Base-by-base conservation (phyloP, 2,113 vertebrate genomes). In the Xenus cinereus region DNA sequence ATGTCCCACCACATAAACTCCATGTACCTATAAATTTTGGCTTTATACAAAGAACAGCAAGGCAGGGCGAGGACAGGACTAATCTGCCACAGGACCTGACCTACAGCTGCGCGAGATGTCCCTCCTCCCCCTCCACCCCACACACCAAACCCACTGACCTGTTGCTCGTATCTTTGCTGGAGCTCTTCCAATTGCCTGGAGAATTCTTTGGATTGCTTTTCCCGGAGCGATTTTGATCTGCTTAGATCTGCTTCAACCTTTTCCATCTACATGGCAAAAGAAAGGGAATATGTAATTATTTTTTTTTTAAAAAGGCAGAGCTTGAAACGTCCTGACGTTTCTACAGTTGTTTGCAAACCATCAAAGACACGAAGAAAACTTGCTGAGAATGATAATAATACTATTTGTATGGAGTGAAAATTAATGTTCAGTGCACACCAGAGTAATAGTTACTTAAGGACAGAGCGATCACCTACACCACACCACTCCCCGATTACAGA, bases 201-300 rank as follows among this genome's bases (percentile, higher is more conserved):
- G 96, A 98, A 99, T 91, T 99, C 99, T 91, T 98, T 98, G 45
- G 98, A 98, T 89, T 99, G 99, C 68, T 98, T 99, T 96, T 99
- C 99, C 84, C 99, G 98, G 21, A 99, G 98, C 33, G 96, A 98
- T 98, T 99, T 99, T 92, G 99, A 99, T 94, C 96, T 98, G 76
- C 93, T 98, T 87, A 99, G 98, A 97, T 99, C 99, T 84, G 98
- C 98, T 97, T 99, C 99, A 54, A 99, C 99, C 83, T 98, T 99
- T 97, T 98, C 98, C 98, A 99, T 99, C 99, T 99, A 95, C 57
- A 97, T 84, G 97, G 87, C 33, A 95, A 96, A 85, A 98, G 77
- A 98, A 98, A 98, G 93, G 43, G 98, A 98, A 98, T 98, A 93
- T 92, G 97, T 98, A 96, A 98, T 95, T 93, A 57, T 59, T 71